Evolutionary conservation across 2,797 vertebrate genomes (phyloP).

Genomic region (Pipistrellus pygmaeus): DNA sequence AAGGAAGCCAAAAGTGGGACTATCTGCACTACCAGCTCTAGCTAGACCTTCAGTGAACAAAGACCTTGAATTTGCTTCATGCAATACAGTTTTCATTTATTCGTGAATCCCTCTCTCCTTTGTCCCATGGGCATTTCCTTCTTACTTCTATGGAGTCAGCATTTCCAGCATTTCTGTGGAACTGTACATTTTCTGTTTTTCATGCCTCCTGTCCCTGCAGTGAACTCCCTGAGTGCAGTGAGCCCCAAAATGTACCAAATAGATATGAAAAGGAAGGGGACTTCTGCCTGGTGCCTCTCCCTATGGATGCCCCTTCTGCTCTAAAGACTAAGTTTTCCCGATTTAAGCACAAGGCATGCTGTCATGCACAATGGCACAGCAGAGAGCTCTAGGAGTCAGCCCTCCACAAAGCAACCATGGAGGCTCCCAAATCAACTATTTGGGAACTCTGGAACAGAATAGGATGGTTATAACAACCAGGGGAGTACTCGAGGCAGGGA

Average conservation of each 20-base stretch:
- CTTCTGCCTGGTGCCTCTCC: not conserved
- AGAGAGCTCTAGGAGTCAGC: not conserved
- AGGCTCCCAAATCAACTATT: not conserved
- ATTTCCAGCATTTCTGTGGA: not conserved
- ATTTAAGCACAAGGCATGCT: not conserved
- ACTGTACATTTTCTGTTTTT: not conserved
- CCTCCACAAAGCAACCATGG: not conserved
- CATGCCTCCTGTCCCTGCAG: not conserved
- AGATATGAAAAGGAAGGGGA: not conserved
- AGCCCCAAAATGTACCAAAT: not conserved
- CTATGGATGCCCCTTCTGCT: not conserved
- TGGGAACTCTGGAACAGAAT: not conserved
- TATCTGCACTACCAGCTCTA: not conserved
- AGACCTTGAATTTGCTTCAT: not conserved
- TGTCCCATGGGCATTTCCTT: not conserved
- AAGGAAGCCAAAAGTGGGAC: not conserved
- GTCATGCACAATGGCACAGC: not conserved
- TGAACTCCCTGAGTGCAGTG: not conserved
- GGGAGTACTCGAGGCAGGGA: not conserved
- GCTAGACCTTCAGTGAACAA: not conserved
- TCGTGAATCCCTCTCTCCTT: not conserved
- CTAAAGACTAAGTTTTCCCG: not conserved
- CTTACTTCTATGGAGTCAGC: not conserved
- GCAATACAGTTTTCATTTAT: not conserved
- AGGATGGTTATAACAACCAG: not conserved